These are phyloP conservation scores for Argyrosomus japonicus DNA, from an alignment of 2,113 vertebrate genomes.

Conservation along the genomic window DNA sequence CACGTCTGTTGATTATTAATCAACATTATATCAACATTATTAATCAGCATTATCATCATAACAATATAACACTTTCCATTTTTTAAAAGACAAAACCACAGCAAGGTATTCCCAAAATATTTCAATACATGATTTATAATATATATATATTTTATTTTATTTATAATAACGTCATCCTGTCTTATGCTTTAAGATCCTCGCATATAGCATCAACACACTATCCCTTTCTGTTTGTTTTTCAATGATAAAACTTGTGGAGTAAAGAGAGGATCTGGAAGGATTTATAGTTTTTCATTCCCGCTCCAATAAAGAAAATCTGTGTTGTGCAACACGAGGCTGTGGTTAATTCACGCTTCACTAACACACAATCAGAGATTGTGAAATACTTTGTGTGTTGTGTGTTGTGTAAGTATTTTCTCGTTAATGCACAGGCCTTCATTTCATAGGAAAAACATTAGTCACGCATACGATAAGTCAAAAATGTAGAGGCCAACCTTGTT, in stretches of 20 bases:
- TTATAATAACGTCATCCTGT: neutral
- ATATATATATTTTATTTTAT: neutral
- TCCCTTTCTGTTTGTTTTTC: neutral
- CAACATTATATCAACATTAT: no score
- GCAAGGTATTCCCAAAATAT: neutral
- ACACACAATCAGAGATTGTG: neutral
- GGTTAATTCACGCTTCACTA: neutral
- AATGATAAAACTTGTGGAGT: neutral
- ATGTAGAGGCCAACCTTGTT: neutral
- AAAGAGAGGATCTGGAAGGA: neutral
- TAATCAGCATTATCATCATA: no score
- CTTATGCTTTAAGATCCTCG: no score
- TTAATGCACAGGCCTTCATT: neutral
- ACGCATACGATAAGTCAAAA: neutral
- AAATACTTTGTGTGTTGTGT: slow-evolving; percentile 13
- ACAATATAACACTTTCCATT: no score
- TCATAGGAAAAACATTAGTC: neutral
- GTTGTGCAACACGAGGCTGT: slow-evolving; percentile 49
- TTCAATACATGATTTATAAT: neutral
- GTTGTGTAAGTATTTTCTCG: slow-evolving; percentile 25
- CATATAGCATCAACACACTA: neutral
- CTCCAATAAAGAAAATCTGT: slow-evolving; percentile 25
- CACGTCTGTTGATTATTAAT: no score
- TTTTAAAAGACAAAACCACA: no score
- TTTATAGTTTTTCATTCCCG: slow-evolving; percentile 34